Conservation (phyloP, 2,888 invertebrate species). For the Ceratothoa steindachneri region DNA sequence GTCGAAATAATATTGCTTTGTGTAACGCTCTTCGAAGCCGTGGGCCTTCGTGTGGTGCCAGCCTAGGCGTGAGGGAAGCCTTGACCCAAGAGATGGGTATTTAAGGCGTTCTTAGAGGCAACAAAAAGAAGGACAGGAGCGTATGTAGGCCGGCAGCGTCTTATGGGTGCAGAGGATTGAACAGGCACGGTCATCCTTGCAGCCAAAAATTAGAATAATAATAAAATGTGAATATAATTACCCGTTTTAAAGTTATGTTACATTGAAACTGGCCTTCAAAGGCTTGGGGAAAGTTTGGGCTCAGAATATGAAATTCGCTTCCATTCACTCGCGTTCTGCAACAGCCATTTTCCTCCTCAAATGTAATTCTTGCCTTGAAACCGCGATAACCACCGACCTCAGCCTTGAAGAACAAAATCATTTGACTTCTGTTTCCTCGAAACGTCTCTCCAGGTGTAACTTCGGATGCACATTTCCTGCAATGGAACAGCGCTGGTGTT, state of each 20-base stretch:
- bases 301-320: constrained; percentile 2
- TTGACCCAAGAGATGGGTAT: too few species aligned
- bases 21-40: too few species aligned
- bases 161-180: too few species aligned
- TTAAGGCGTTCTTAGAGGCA: too few species aligned
- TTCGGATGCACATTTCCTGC: constrained; percentile 41
- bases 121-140: too few species aligned
- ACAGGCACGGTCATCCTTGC: too few species aligned
- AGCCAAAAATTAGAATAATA: too few species aligned
- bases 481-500: too few species aligned
- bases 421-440: constrained; percentile 12
- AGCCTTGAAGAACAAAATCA: constrained; percentile 40
- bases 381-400: constrained; percentile 32
- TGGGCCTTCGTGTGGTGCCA: too few species aligned
- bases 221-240: background rate
- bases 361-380: constrained; percentile 29
- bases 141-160: too few species aligned
- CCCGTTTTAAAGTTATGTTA: background rate
- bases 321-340: constrained; percentile 28
- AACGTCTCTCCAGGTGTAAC: constrained; percentile 22
- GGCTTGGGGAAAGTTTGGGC: background rate
- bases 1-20: too few species aligned
- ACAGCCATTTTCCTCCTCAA: constrained; percentile 30
- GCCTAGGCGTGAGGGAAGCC: too few species aligned
- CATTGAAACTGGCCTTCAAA: background rate